Base-by-base conservation (phyloP, 2,113 vertebrate species). In the Polyodon spathula region DNA sequence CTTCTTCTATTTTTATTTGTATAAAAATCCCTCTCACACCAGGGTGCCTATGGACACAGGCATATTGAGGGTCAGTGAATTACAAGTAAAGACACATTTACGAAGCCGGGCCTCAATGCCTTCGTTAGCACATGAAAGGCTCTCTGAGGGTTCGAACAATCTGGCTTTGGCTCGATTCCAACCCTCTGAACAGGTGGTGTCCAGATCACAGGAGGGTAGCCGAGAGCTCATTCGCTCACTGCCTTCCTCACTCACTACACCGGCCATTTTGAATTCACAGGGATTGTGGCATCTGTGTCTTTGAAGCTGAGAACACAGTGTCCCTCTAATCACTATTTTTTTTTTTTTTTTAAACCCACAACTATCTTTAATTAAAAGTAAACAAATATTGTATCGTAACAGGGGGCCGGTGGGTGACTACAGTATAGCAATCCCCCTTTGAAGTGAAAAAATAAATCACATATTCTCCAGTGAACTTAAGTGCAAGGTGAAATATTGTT, bases 51-150 rank as follows among this genome's bases (percentile, higher is more conserved):
- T 56, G 59, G 70, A 69, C 71, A 73, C 61, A 71, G 68, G 68
- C 66, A 67, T 65, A 68, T 59, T 73, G 71, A 72, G 65, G 70
- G 62, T 66, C 59, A 67, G 60, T 56, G 42, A 65, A 65, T 65
- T 70, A 79, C 75, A 79, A 79, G 68, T 65, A 70, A 74, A 74
- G 75, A 74, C 73, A 74, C 72, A 78, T 75, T 71, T 74, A 66
- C 64, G 56, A 63, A 68, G 65, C 58, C 62, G 66, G 57, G 68
- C 59, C 37, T 60, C 64, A 73, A 75, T 75, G 68, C 61, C 56
- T 59, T 73, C 59, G 62, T 75, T 79, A 71, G 61, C 75, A 76
- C 71, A 74, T 76, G 68, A 81, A 76, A 76, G 59, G 41, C 39
- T 64, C 60, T 64, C 40, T 54, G 66, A 52, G 66, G 62, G 62